A percentile compares a stretch with the other conserved stretches of the same genome.
phyloP scores from a whole-genome alignment of 2,113 vertebrate species.

The Atractosteus spatula region DNA sequence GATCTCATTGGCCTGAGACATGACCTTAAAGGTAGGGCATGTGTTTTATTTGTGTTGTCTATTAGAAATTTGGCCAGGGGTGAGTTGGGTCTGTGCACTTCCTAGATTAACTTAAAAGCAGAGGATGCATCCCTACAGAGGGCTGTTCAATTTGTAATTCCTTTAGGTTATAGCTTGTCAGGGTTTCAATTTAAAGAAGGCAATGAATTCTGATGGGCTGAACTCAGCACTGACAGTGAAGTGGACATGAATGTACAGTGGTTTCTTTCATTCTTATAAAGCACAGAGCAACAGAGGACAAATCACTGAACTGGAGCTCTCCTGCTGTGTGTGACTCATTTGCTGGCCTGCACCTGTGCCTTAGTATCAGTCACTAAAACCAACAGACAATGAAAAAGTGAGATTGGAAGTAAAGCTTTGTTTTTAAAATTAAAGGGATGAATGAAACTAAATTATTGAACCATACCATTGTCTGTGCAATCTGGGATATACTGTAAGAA shows the following conservation, averaged over 20 bases:
- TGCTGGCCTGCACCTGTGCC: not conserved
- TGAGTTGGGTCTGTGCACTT: not conserved
- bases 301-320: not conserved
- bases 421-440: no score
- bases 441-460: no score
- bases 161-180: not conserved
- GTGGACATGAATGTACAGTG: not conserved
- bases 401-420: no score
- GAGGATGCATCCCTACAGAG: not conserved
- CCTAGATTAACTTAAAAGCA: not conserved
- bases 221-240: not conserved
- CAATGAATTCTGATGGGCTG: not conserved
- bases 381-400: no score
- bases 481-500: no score
- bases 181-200: not conserved
- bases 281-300: not conserved
- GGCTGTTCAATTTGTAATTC: not conserved
- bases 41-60: not conserved
- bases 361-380: not conserved
- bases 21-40: not conserved
- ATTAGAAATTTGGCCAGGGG: not conserved
- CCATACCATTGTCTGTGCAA: no score
- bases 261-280: not conserved
- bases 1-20: not conserved
- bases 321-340: not conserved